A percentile compares a stretch with the other conserved stretches of the same genome.
These are phyloP conservation scores for Galagoides demidoff DNA, from an alignment of 2,797 vertebrate species.

Conservation along the genomic window DNA sequence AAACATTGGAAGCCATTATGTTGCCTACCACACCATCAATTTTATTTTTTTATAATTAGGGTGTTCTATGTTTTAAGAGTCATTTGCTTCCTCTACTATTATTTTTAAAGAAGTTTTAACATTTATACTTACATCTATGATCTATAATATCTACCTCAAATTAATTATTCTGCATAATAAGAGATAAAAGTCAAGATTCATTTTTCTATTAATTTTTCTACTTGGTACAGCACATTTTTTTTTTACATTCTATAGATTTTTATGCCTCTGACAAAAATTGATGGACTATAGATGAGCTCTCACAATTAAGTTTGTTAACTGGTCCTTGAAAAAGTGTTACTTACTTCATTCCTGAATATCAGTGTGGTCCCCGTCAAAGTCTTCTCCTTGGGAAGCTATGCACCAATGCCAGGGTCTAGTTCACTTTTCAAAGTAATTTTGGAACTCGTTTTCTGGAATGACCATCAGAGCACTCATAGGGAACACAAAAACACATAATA, in stretches of 20 bases:
- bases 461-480: too few species aligned
- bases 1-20: neutral
- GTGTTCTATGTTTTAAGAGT: neutral
- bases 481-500: too few species aligned
- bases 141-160: neutral
- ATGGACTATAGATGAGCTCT: neutral
- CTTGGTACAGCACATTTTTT: neutral
- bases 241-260: neutral
- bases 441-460: too few species aligned
- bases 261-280: neutral
- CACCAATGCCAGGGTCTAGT: too few species aligned
- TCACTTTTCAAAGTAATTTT: too few species aligned
- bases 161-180: neutral
- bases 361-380: too few species aligned
- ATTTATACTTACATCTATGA: neutral
- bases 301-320: too few species aligned
- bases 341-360: too few species aligned
- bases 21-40: neutral
- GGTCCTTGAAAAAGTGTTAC: too few species aligned
- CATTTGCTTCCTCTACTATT: neutral
- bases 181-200: neutral
- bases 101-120: neutral
- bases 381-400: too few species aligned
- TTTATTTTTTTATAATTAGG: neutral
- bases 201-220: neutral